Evolutionary conservation across 2,113 vertebrate species (phyloP), one percentile per base, ranked within the genome.

Genomic region (Cyanistes caeruleus): DNA sequence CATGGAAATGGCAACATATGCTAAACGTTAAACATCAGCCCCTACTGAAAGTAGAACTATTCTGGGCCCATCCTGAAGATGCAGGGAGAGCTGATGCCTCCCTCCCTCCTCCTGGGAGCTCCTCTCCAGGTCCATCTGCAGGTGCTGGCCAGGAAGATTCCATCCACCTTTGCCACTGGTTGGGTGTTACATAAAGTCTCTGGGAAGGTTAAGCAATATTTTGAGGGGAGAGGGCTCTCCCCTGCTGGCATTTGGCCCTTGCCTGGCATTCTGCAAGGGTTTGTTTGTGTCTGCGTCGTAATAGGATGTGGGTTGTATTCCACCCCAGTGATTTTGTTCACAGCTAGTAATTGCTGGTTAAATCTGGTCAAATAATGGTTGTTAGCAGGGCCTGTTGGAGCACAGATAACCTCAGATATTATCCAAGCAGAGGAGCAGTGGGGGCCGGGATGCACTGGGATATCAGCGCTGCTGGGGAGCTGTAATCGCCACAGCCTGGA

Each of bases 291-390:
- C 94, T 89, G 93, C 12, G 27, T 37, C 11, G 19, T 70, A 67
- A 81, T 10, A 28, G 89, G 84, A 15, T 41, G 94, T 93, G 83
- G 94, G 95, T 31, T 92, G 93, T 89, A 7, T 93, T 95, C 83
- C 82, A 59, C 86, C 93, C 41, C 76, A 25, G 73, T 2, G 95
- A 84, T 96, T 97, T 90, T 51, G 76, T 59, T 95, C 91, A 1
- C 94, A 93, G 96, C 95, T 92, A 25, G 83, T 95, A 95, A 97
- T 92, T 95, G 88, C 86, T 95, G 89, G 95, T 92, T 96, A 89
- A 92, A 95, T 87, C 95, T 95, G 91, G 86, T 93, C 69, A 49
- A 95, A 93, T 93, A 25, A 74, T 77, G 88, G 92, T 55, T 90
- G 86, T 88, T 90, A 93, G 92, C 95, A 81, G 86, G 94, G 83